Base-by-base conservation (phyloP, 2,797 vertebrate genomes). In the Muraenolepis orangiensis region DNA sequence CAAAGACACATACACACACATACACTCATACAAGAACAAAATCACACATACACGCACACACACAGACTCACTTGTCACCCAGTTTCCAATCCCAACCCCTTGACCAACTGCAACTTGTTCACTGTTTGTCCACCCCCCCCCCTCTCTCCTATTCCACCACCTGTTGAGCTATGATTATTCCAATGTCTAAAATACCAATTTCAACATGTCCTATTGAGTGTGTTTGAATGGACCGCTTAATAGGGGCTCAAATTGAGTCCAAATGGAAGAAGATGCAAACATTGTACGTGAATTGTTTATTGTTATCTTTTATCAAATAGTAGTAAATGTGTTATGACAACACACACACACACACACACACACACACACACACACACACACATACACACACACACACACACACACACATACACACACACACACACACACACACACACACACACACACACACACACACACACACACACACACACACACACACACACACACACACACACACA, bases 81-180 rank as follows among this genome's bases (percentile, higher is more conserved):
- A 68, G 78, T 79, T 23, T 69, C 82, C 70, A 73, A 75, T 83
- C 74, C 78, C 84, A 82, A 87, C 73, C 79, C 78, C 72, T 71
- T 77, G 78, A 66, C 31, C 38, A 74, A 73, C 14, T 68, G 74
- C 67, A 74, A 79, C 84, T 74, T 69, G 36, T 28, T 86, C 84
- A 89, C 83, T 32, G 77, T 82, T 75, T 76, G 74, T 77, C 75
- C 87, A 80, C 84, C 66, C 76, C 68, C 80, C 66, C 84, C 66
- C 76, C 68, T 80, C 66, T 64, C 71, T 66, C 71, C 81, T 74
- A 83, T 86, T 83, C 72, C 79, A 46, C 79, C 69, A 34, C 67
- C 13, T 51, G 79, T 34, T 64, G 68, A 75, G 74, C 4, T 61
- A 29, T 14, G 57, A n/a, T 57, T 23, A 57, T 7, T 57, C 51